Evolutionary conservation across 2,888 invertebrate species (phyloP).

Genomic region (Dendrolimus houi): DNA sequence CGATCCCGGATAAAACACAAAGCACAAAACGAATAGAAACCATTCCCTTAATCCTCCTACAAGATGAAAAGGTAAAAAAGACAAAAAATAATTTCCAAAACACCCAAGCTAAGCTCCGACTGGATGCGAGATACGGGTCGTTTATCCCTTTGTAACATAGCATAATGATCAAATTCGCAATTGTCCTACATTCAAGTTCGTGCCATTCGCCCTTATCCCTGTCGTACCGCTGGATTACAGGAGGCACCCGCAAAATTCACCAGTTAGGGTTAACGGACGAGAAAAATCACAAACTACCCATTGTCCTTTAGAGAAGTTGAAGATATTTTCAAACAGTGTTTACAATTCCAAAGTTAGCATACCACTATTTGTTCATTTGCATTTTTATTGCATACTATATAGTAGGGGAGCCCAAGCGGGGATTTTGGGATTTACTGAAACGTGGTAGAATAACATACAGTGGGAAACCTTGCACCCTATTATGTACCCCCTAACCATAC

Average conservation of each 20-base stretch:
- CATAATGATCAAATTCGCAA: neutral
- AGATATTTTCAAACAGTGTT: neutral
- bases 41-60: neutral
- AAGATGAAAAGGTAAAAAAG: conserved; percentile 7
- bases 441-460: no score
- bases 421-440: no score
- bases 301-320: neutral
- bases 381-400: neutral
- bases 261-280: neutral
- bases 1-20: no score
- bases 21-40: no score
- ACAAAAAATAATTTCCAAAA: neutral
- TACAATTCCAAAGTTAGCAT: neutral
- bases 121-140: neutral
- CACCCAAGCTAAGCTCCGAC: neutral
- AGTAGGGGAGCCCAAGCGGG: no score
- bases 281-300: no score
- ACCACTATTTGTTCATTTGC: neutral
- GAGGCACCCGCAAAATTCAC: neutral
- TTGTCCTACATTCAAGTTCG: neutral
- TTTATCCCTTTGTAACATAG: neutral
- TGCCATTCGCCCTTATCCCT: neutral
- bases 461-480: no score
- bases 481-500: no score
- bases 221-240: neutral